Conservation (phyloP, 2,888 invertebrate species). For the Rhogogaster chlorosoma region DNA sequence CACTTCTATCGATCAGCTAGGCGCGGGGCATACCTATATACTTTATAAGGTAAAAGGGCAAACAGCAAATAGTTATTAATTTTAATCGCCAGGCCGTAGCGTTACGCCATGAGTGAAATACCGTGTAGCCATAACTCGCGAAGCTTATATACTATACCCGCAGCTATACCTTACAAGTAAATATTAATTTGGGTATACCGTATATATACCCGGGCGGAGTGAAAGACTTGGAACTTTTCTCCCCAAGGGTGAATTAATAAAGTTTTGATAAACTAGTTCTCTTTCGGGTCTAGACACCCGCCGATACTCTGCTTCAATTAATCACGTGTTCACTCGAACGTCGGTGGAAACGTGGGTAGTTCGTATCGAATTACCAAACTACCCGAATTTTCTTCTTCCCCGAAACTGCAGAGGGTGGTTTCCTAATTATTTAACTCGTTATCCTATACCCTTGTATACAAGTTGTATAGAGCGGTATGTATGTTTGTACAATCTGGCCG, state of each 20-base stretch:
- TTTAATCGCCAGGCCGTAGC: not conserved
- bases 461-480: not conserved
- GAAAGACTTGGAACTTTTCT: not conserved
- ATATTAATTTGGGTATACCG: not conserved
- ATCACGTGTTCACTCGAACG: not conserved
- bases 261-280: conserved; percentile 13
- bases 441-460: not conserved
- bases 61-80: not conserved
- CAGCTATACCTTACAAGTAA: not conserved
- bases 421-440: conserved; percentile 32
- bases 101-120: conserved; percentile 5
- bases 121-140: not conserved
- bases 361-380: conserved; percentile 15
- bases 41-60: not conserved
- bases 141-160: not conserved
- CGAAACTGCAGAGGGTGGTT: not conserved
- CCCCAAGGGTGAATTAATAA: not conserved
- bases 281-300: not conserved
- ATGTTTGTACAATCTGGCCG: not conserved
- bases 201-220: not conserved
- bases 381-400: not conserved
- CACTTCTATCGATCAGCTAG: not conserved
- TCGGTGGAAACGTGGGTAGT: too few species aligned
- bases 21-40: not conserved
- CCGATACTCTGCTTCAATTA: not conserved